Percentiles rank a stretch among this genome's conserved stretches.
Evolutionary conservation across 2,888 invertebrate genomes (phyloP).

Genomic region (Sphaerophoria rueppellii): DNA sequence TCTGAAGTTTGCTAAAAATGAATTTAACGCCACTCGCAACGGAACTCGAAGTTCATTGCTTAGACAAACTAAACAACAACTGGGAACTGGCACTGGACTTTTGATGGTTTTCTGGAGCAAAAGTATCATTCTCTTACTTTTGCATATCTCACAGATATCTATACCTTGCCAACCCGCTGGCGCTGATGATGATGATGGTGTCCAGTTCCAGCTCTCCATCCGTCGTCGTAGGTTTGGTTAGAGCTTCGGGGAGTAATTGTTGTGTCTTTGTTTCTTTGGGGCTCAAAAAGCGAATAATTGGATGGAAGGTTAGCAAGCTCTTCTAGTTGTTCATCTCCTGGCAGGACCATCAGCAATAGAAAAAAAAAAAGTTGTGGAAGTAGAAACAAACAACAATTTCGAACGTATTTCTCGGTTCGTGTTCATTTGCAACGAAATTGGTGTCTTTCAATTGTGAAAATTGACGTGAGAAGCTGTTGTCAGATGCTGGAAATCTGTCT

Average conservation of each 20-base stretch:
- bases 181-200: not conserved
- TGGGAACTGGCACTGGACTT: not conserved
- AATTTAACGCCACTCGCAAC: constrained; percentile 72
- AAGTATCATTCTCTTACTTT: not conserved
- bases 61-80: constrained; percentile 37
- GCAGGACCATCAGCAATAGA: not conserved
- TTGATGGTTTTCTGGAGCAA: not conserved
- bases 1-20: constrained; percentile 69
- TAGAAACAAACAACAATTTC: not conserved
- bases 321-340: constrained; percentile 18
- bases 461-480: constrained; percentile 69
- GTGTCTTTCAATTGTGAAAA: constrained; percentile 65
- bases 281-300: constrained; percentile 70
- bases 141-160: not conserved
- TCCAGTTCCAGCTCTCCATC: too few relatives aligned
- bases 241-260: constrained; percentile 54
- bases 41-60: constrained; percentile 58
- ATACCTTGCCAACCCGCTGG: not conserved
- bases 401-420: constrained; percentile 35
- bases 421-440: constrained; percentile 36
- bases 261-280: constrained; percentile 64
- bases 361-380: not conserved
- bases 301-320: constrained; percentile 49
- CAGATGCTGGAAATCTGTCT: constrained; percentile 45
- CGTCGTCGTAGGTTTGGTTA: too few relatives aligned